Conservation (phyloP, 2,888 invertebrate genomes). For the Melitaea athalia region DNA sequence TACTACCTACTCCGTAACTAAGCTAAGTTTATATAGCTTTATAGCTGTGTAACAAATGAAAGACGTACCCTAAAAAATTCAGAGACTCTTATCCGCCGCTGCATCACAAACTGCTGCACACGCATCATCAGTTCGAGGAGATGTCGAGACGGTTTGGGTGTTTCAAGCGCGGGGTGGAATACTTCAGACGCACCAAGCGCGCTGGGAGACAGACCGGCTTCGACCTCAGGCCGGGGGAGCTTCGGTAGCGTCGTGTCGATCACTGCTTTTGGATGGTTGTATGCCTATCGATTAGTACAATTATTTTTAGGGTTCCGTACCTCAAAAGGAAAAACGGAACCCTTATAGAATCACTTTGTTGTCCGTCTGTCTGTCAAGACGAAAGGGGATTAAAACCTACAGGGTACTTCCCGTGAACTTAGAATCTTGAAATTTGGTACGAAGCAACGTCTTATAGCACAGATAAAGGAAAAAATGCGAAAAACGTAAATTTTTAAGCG, state of each 20-base stretch:
- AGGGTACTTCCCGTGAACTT: too few relatives aligned
- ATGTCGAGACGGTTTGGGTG: slow-evolving; percentile 72
- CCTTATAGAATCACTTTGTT: too few relatives aligned
- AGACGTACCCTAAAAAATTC: slow-evolving; percentile 85
- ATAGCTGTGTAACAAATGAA: not conserved
- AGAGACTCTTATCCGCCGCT: slow-evolving; percentile 84
- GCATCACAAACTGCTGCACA: slow-evolving; percentile 85
- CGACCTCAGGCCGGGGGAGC: slow-evolving; percentile 85
- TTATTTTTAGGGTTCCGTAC: too few relatives aligned
- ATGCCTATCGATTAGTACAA: slow-evolving; percentile 52
- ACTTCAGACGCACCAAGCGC: slow-evolving; percentile 75
- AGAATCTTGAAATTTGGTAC: too few relatives aligned
- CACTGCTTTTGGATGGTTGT: slow-evolving; percentile 82
- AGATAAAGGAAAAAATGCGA: too few relatives aligned
- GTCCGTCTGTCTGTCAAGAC: too few relatives aligned
- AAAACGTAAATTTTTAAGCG: too few relatives aligned
- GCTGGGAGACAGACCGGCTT: slow-evolving; percentile 69
- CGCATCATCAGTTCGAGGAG: slow-evolving; percentile 82
- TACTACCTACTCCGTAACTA: too few relatives aligned
- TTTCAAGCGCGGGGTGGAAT: slow-evolving; percentile 83
- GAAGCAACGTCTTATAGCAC: too few relatives aligned
- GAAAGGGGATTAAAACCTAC: too few relatives aligned
- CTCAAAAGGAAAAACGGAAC: too few relatives aligned
- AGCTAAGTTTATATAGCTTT: too few relatives aligned
- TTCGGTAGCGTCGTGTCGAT: slow-evolving; percentile 87